Evolutionary conservation across 92 coral and sea anemone genomes (phyloP), one percentile per base, ranked within the genome.

Genomic region (Epizoanthus rinbou): DNA sequence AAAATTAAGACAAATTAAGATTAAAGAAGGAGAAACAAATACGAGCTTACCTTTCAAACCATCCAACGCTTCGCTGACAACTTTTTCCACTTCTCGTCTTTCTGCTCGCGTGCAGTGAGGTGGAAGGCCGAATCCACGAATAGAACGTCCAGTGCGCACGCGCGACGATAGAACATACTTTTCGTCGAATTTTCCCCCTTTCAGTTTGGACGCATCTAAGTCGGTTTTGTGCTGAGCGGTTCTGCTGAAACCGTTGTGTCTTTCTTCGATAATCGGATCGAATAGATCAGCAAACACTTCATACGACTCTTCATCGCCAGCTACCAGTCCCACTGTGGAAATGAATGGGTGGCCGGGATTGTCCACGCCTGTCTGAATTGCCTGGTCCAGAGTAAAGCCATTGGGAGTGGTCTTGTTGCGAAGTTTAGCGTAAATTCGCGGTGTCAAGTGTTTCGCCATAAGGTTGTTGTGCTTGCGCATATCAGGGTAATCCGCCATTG

Each of bases 361-460:
- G 57, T 92, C 95, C 1, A 92, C 95, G 41, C 93, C 95, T 0
- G 95, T 92, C 54, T 92, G 95, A 64, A 95, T 93, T 9, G 98
- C 98, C 18, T 91, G 91, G 86, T 95, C 98, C 64, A 95, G 72
- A 3, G 95, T 91, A 65, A 84, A 95, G 7, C 98, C 98, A 18
- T 86, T 89, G 6, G 91, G 76, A 3, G 98, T 95, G 11, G 86
- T 22, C 80, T 87, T 89, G 78, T 91, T 84, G 41, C 95, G 92
- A 57, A 95, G 94, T 64, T 95, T 95, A 7, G 91, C 85, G 86
- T 95, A 95, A 17, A 95, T 45, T 6, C 97, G 88, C 8, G 97
- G 98, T 5, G 98, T 91, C 39, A 95, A 57, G 54, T 95, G 97
- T 72, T 95, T 95, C 4, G 98, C 97, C 98, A 95, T 93, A 43